phyloP scores from a whole-genome alignment of 2,797 vertebrate species.

The Pteropus rufus region DNA sequence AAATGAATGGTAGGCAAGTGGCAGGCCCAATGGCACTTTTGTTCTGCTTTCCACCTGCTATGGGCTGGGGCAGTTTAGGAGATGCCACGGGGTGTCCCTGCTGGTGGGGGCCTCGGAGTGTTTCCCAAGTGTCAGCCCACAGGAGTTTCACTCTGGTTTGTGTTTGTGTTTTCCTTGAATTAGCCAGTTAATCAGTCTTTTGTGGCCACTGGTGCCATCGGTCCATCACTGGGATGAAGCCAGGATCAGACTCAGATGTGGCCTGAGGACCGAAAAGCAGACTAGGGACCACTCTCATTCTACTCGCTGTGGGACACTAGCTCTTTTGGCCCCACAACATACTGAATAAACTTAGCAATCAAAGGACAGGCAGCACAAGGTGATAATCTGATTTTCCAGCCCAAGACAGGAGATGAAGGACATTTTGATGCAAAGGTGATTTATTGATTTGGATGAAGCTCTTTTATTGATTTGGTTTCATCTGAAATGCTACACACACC shows the following conservation, averaged over 20 bases:
- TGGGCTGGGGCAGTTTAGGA: not conserved
- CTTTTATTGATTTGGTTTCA: not conserved
- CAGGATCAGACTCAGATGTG: not conserved
- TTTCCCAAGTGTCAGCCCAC: not conserved
- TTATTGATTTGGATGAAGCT: not conserved
- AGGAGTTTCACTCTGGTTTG: not conserved
- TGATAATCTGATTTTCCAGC: not conserved
- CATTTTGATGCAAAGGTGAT: not conserved
- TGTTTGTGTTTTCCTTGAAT: conserved; percentile 1
- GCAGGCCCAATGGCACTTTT: not conserved
- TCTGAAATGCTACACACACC: not conserved
- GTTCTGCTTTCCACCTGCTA: not conserved
- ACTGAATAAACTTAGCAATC: not conserved
- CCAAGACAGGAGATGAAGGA: not conserved
- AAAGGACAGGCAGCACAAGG: not conserved
- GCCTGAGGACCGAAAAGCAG: not conserved
- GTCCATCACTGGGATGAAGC: not conserved
- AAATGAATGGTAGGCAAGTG: not conserved
- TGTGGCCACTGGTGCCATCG: not conserved
- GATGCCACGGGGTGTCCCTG: not conserved
- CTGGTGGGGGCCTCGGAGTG: not conserved
- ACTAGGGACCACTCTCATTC: not conserved
- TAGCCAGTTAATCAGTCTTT: not conserved
- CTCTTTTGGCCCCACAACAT: not conserved
- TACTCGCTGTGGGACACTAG: not conserved